phyloP scores from a whole-genome alignment of 1,140 invertebrate species.

The Drosophila saltans region DNA sequence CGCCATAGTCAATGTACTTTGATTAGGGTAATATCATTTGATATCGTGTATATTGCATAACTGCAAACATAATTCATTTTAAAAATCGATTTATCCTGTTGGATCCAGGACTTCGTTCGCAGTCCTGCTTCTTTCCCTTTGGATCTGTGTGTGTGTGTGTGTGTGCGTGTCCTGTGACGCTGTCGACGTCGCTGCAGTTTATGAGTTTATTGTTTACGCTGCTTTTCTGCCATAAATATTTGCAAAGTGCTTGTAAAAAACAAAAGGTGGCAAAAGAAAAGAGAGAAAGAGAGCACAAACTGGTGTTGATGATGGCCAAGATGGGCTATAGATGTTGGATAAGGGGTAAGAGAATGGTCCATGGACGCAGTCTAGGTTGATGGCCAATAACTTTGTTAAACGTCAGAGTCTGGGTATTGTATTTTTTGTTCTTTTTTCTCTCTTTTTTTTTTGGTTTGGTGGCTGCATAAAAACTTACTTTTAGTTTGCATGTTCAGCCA shows the following conservation, averaged over 20 bases:
- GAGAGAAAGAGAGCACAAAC: conserved; percentile 23
- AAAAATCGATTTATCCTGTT: conserved; percentile 68
- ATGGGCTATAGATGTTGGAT: conserved; percentile 8
- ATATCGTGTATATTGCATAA: conserved; percentile 54
- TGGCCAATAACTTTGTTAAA: conserved; percentile 74
- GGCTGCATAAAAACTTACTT: conserved; percentile 65
- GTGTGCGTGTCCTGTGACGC: conserved; percentile 40
- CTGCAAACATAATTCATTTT: conserved; percentile 76
- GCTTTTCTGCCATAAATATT: conserved; percentile 77
- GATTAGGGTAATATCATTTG: conserved; percentile 20
- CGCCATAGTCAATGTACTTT: background rate
- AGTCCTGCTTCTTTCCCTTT: background rate
- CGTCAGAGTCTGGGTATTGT: conserved; percentile 29
- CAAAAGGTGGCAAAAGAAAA: conserved; percentile 56
- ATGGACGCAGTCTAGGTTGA: conserved; percentile 4
- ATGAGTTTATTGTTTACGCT: conserved; percentile 78
- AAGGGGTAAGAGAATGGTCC: background rate
- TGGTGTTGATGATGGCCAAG: conserved; percentile 67
- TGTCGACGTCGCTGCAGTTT: conserved; percentile 68
- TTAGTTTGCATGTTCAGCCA: conserved; percentile 72
- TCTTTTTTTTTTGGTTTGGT: conserved; percentile 22
- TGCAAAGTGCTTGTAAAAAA: conserved; percentile 81
- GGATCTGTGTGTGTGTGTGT: conserved; percentile 9
- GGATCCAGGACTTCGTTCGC: conserved; percentile 13
- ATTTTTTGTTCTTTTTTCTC: background rate